phyloP scores from a whole-genome alignment of 2,113 vertebrate species.

The Acrocephalus kingi region DNA sequence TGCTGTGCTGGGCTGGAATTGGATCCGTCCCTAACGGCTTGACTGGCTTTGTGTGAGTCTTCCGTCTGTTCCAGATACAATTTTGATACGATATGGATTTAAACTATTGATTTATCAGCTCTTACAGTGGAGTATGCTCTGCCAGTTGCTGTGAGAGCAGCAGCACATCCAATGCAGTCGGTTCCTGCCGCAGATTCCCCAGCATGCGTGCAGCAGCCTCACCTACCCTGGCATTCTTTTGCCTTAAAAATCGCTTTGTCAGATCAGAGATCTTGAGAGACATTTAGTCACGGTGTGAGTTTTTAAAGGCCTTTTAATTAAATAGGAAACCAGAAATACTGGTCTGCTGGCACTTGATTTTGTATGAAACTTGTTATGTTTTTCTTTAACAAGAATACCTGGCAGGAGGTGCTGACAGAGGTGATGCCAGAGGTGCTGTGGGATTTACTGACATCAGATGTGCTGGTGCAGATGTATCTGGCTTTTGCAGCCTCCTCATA shows the following conservation, averaged over 20 bases:
- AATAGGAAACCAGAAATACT: background rate
- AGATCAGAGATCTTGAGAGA: background rate
- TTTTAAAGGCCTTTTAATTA: background rate
- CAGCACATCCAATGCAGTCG: background rate
- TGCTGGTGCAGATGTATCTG: background rate
- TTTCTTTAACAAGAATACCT: background rate
- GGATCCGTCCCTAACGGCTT: background rate
- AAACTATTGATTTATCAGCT: background rate
- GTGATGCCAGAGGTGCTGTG: background rate
- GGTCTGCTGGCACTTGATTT: background rate
- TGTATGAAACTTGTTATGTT: background rate
- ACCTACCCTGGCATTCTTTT: background rate
- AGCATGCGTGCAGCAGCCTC: background rate
- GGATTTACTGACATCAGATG: background rate
- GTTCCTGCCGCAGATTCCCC: constrained; percentile 52
- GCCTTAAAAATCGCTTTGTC: constrained; percentile 13
- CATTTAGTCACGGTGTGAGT: fast-evolving
- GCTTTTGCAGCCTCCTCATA: background rate
- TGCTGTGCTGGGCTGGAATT: background rate
- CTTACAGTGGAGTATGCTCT: fast-evolving
- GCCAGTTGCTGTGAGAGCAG: background rate
- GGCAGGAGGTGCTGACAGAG: background rate
- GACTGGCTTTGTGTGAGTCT: constrained; percentile 20
- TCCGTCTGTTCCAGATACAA: background rate
- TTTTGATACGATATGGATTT: fast-evolving